Conservation (phyloP, 2,797 vertebrate genomes). For the Phrynocephalus vlangalii region DNA sequence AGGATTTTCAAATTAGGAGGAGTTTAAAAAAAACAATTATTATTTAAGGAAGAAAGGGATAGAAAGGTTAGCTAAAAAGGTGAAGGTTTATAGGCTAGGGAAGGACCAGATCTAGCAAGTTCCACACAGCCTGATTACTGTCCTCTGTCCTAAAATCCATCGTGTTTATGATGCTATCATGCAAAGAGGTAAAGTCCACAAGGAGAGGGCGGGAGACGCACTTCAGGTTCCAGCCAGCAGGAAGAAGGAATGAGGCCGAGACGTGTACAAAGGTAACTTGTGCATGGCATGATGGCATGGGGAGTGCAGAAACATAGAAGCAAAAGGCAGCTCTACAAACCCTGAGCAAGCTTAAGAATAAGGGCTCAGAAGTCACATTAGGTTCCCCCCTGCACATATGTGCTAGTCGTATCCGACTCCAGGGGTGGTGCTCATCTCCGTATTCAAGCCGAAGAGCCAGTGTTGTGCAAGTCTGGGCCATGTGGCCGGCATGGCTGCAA, state of each 20-base stretch:
- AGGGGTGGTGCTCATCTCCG: too few species aligned
- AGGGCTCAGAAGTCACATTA: too few species aligned
- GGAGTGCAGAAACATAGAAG: background rate
- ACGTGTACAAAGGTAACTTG: background rate
- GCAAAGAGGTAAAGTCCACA: slow-evolving; percentile 17
- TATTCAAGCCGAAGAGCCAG: too few species aligned
- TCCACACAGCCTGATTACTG: background rate
- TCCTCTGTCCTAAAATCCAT: background rate
- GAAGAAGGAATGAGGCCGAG: background rate
- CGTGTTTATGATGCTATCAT: background rate
- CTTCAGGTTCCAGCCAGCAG: slow-evolving; percentile 3
- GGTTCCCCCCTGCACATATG: too few species aligned
- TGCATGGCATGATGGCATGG: background rate
- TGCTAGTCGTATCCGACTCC: too few species aligned
- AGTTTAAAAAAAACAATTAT: background rate
- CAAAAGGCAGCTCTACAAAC: too few species aligned
- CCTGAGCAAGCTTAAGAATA: too few species aligned
- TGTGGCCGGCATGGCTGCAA: too few species aligned
- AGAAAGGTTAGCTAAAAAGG: background rate
- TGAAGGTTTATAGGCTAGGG: background rate
- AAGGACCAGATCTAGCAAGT: background rate
- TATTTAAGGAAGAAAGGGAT: background rate
- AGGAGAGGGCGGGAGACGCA: background rate
- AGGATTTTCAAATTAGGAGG: background rate
- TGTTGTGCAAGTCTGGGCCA: too few species aligned